A percentile compares a stretch with the other conserved stretches of the same genome.
Conservation (phyloP, 2,888 invertebrate genomes). For the Dascillus cervinus region DNA sequence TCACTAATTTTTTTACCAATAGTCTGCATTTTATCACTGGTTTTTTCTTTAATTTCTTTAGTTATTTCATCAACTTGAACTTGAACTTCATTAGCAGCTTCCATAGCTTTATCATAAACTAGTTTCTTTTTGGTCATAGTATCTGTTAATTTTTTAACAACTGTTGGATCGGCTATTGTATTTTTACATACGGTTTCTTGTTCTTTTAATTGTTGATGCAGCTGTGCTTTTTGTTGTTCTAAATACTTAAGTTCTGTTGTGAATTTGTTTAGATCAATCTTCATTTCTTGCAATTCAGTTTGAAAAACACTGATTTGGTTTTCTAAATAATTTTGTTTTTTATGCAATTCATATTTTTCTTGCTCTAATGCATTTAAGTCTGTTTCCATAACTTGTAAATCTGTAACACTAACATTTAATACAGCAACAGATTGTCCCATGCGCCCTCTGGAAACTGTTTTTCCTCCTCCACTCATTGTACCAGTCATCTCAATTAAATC, state of each 20-base stretch:
- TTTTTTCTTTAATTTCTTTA: conserved; percentile 59
- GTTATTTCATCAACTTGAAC: conserved; percentile 58
- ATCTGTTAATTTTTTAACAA: conserved; percentile 54
- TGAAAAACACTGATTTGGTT: conserved; percentile 47
- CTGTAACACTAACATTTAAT: conserved; percentile 37
- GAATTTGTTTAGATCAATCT: conserved; percentile 40
- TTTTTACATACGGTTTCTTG: conserved; percentile 61
- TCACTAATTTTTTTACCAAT: conserved; percentile 66
- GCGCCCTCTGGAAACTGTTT: conserved; percentile 60
- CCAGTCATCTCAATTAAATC: conserved; percentile 81
- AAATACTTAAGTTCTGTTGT: conserved; percentile 45
- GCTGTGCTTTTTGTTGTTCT: too few species aligned
- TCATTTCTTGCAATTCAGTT: conserved; percentile 44
- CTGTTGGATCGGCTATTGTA: conserved; percentile 58
- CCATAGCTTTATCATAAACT: conserved; percentile 49
- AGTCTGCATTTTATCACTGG: conserved; percentile 59
- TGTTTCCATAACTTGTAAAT: conserved; percentile 50
- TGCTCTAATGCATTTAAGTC: conserved; percentile 40
- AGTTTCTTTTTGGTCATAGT: conserved; percentile 46
- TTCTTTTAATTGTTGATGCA: conserved; percentile 63
- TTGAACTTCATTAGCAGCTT: conserved; percentile 52
- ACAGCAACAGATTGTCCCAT: conserved; percentile 67
- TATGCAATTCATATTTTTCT: conserved; percentile 43
- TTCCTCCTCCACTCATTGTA: conserved; percentile 95
- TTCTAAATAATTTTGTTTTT: conserved; percentile 48